These are phyloP conservation scores for Oreochromis grahami DNA, from an alignment of 2,797 vertebrate genomes.

Conservation along the genomic window DNA sequence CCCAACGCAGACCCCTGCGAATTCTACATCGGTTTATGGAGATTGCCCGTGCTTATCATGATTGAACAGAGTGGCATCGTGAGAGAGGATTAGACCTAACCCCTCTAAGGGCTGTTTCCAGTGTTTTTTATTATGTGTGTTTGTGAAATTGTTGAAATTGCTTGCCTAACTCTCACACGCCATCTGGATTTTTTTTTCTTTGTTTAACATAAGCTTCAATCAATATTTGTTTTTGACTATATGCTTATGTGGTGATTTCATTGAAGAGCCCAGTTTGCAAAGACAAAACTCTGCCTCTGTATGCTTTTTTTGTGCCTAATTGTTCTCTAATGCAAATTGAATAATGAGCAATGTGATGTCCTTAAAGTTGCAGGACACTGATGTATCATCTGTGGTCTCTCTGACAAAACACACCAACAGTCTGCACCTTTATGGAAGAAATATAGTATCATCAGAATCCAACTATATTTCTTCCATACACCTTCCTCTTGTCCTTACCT, in stretches of 20 bases:
- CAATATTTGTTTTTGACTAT: neutral
- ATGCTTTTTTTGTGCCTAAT: neutral
- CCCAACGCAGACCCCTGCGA: neutral
- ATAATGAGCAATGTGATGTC: neutral
- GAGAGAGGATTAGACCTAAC: constrained; percentile 55
- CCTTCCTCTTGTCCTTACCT: neutral
- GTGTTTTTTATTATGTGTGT: constrained; percentile 48
- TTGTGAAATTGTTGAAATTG: constrained; percentile 41
- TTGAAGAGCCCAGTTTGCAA: neutral
- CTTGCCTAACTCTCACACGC: constrained; percentile 26
- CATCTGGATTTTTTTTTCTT: neutral
- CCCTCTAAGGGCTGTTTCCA: constrained; percentile 32
- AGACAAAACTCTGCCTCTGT: neutral
- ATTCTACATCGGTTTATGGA: constrained; percentile 32
- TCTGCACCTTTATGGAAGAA: neutral
- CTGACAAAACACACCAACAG: neutral
- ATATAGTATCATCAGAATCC: too few relatives aligned
- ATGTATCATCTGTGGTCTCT: neutral
- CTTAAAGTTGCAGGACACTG: neutral
- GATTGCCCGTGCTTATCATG: constrained; percentile 26
- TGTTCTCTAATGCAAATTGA: neutral
- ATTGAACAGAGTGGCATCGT: constrained; percentile 51
- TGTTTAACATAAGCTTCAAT: constrained; percentile 1
- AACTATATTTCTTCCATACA: too few relatives aligned
- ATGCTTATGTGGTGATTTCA: neutral